phyloP scores from a whole-genome alignment of 2,888 invertebrate species.

The Epinotia nisella region DNA sequence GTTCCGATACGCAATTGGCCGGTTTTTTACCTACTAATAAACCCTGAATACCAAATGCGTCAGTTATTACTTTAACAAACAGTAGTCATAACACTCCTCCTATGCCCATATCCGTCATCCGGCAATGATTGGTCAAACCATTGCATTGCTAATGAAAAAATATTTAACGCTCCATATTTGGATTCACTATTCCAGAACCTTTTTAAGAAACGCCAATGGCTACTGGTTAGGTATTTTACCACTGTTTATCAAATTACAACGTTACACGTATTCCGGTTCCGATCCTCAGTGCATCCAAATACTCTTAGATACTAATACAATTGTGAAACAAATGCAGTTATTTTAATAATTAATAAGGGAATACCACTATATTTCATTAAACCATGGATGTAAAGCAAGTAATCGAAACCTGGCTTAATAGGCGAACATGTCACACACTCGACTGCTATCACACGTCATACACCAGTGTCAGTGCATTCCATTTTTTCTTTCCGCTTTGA shows the following conservation, averaged over 20 bases:
- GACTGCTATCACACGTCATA: too few species aligned
- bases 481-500: too few species aligned
- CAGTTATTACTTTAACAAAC: constrained; percentile 40
- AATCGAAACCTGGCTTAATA: too few species aligned
- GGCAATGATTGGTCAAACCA: constrained; percentile 60
- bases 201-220: constrained; percentile 37
- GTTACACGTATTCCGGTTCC: not conserved
- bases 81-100: constrained; percentile 58
- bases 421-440: too few species aligned
- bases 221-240: constrained; percentile 24
- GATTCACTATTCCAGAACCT: constrained; percentile 40
- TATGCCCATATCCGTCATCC: constrained; percentile 62
- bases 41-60: not conserved
- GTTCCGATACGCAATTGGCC: too few species aligned
- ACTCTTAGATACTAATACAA: not conserved
- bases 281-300: not conserved
- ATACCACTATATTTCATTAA: too few species aligned
- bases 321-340: too few species aligned
- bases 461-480: too few species aligned
- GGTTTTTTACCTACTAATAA: not conserved
- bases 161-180: constrained; percentile 68
- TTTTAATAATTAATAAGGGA: too few species aligned
- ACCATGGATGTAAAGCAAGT: too few species aligned
- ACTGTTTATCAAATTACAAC: constrained; percentile 8
- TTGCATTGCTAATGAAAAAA: constrained; percentile 60